Evolutionary conservation across 2,888 invertebrate species (phyloP), one percentile per base, ranked within the genome.

Genomic region (Parascotia fuliginaria): DNA sequence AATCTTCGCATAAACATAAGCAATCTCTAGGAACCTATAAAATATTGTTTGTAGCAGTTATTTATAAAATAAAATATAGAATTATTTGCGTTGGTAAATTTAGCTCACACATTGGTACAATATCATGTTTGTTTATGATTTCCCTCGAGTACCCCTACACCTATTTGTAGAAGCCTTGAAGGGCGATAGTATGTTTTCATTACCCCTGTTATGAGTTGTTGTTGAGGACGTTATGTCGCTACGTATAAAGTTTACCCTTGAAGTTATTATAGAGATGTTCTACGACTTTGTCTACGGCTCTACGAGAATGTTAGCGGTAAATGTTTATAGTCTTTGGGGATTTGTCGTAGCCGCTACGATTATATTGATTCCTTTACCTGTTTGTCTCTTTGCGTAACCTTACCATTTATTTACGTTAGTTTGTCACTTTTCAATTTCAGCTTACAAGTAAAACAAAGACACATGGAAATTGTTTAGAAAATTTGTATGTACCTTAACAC

Each of bases 101-200:
- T 65, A 62, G 60, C 60, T 69, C 66, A 69, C 70, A 67, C 63
- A 54, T 65, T 42, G 66, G 51, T 53, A 63, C 63, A 65, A 60
- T 67, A 42, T 58, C 60, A 63, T 53, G 66, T 55, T 69, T 65
- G 62, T 67, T 65, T 63, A 68, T 68, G 67, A 70, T 68, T 68
- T 68, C 67, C 67, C 70, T 53, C 31, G 70, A 58, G 70, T 37
- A 56, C 52, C 60, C 48, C 55, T 58, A 58, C 52, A 67, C 70
- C 66, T 67, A 65, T 70, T 67, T 66, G 70, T 66, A 58, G 65
- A 43, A 68, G 56, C 67, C 70, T 68, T 68, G 51, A 65, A 69
- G 66, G 54, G 57, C 42, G 44, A 65, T 69, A 69, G 58, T 65
- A 60, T 60, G 60, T 70, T 68, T 68, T 68, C 66, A 68, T 68